A percentile compares a stretch with the other conserved stretches of the same genome.
Evolutionary conservation across 2,113 vertebrate species (phyloP).

Genomic region (Uria lomvia): DNA sequence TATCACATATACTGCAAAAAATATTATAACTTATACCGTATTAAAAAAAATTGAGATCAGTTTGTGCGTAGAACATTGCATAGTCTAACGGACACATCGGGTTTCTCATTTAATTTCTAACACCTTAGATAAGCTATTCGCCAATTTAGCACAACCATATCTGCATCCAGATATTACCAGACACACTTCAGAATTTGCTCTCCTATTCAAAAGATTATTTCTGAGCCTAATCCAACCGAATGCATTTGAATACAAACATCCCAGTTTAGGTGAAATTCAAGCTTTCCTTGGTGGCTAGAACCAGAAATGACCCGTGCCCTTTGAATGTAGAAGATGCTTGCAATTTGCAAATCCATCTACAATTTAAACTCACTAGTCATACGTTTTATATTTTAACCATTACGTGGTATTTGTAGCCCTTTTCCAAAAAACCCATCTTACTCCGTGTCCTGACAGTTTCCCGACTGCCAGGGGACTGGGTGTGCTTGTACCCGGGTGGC

Average conservation of each 20-base stretch:
- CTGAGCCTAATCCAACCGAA: not conserved
- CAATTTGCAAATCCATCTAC: not conserved
- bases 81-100: not conserved
- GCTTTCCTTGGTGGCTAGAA: not conserved
- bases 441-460: not conserved
- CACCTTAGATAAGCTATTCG: not conserved
- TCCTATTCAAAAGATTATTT: not conserved
- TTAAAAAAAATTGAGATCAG: not conserved
- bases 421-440: not conserved
- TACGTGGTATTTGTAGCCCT: not conserved
- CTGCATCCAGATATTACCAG: not conserved
- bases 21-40: not conserved
- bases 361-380: not conserved
- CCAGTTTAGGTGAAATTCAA: not conserved
- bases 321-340: not conserved
- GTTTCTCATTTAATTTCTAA: not conserved
- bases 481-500: not conserved
- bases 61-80: not conserved
- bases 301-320: not conserved
- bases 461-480: not conserved
- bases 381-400: not conserved
- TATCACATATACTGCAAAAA: not conserved
- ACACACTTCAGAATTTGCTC: not conserved
- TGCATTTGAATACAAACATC: not conserved
- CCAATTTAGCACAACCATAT: not conserved